Conservation (phyloP, 2,797 vertebrate genomes). For the Merluccius polli region DNA sequence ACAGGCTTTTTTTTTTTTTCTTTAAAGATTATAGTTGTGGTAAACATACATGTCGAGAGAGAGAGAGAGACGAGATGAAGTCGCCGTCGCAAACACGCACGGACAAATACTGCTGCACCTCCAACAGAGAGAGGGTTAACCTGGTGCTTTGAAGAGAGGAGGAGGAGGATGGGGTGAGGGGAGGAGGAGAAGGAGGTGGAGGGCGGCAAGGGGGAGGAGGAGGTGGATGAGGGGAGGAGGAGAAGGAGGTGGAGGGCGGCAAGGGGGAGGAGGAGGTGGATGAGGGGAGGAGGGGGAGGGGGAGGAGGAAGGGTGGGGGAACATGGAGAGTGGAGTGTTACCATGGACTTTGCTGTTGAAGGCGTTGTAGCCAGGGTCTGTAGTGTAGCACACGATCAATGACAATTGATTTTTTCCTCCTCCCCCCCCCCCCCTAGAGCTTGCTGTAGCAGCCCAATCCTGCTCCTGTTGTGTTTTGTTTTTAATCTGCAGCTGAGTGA, state of each 20-base stretch:
- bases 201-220: not conserved
- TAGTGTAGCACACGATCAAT: conserved; percentile 45
- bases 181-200: not conserved
- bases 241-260: too few species aligned
- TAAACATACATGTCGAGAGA: conserved; percentile 80
- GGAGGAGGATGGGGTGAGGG: conserved; percentile 18
- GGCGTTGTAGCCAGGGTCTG: conserved; percentile 34
- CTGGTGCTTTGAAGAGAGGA: conserved; percentile 49
- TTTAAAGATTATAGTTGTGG: conserved; percentile 79
- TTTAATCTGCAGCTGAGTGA: conserved; percentile 42
- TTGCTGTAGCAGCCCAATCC: conserved; percentile 34
- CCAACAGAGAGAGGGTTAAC: conserved; percentile 48
- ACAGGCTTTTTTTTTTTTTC: conserved; percentile 71
- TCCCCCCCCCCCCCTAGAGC: too few species aligned
- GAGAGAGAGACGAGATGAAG: conserved; percentile 49
- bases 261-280: conserved; percentile 9
- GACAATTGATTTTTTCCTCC: conserved; percentile 51
- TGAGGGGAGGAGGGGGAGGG: conserved; percentile 17
- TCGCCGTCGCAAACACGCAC: conserved; percentile 58
- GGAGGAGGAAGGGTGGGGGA: too few species aligned
- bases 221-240: too few species aligned
- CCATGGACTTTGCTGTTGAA: conserved; percentile 28
- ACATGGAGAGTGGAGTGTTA: conserved; percentile 5
- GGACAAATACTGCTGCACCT: conserved; percentile 63
- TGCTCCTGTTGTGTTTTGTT: conserved; percentile 22